Percentiles rank a stretch among this genome's conserved stretches.
phyloP scores from a whole-genome alignment of 1,140 invertebrate genomes.

The Leptinotarsa lineolata region DNA sequence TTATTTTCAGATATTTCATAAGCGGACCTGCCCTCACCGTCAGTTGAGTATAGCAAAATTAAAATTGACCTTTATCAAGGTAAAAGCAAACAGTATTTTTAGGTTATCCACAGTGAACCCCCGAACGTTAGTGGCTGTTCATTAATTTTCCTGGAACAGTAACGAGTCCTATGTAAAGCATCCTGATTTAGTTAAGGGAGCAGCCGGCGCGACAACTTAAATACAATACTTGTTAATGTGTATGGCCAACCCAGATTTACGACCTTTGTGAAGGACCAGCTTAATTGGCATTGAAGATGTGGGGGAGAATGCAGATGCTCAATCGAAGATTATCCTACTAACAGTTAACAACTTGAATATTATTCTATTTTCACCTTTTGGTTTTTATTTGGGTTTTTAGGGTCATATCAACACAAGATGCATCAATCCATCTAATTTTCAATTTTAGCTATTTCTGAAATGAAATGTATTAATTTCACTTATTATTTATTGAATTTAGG shows the following conservation, averaged over 20 bases:
- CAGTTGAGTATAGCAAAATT: no score
- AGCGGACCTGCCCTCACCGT: no score
- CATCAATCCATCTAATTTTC: no score
- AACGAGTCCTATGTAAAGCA: background rate
- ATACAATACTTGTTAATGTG: conserved; percentile 4
- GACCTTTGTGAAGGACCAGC: conserved; percentile 7
- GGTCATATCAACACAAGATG: no score
- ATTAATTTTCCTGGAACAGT: background rate
- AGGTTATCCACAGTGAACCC: background rate
- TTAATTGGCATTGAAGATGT: conserved; percentile 3
- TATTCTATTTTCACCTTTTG: no score
- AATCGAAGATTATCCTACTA: background rate
- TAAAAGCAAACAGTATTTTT: no score
- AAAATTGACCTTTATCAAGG: no score
- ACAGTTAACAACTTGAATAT: background rate
- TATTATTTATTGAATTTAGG: no score
- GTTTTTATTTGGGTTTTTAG: no score
- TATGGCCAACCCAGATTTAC: background rate
- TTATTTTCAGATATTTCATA: no score
- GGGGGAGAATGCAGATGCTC: background rate
- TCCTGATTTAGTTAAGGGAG: background rate
- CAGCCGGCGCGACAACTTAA: background rate
- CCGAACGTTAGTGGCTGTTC: background rate
- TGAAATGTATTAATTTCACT: no score
- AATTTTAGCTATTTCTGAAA: no score